Evolutionary conservation across 2,888 invertebrate genomes (phyloP).

Genomic region (Eledona agricola): DNA sequence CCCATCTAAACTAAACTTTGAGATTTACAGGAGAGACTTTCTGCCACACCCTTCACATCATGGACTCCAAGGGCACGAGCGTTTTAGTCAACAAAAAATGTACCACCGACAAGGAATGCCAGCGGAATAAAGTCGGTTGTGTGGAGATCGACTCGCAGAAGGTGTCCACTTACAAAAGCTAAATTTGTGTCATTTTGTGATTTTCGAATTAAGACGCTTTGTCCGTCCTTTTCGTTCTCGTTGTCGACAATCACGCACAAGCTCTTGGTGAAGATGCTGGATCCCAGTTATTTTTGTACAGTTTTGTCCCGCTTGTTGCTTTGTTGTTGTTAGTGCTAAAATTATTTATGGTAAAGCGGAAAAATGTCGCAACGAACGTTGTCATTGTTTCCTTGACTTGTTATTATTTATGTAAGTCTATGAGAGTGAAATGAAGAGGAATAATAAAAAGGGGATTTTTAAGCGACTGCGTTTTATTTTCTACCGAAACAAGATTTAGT

Average conservation of each 20-base stretch:
- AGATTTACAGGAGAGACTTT: slow-evolving; percentile 68
- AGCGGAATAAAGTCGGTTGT: slow-evolving; percentile 69
- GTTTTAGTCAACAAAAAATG: slow-evolving; percentile 73
- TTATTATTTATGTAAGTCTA: too few species aligned
- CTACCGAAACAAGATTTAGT: too few species aligned
- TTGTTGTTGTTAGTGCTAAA: too few species aligned
- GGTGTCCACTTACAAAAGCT: slow-evolving; percentile 62
- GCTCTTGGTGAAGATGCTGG: neutral
- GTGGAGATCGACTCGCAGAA: slow-evolving; percentile 70
- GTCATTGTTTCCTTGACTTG: too few species aligned
- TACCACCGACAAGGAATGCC: slow-evolving; percentile 69
- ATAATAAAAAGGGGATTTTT: too few species aligned
- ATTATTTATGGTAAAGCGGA: too few species aligned
- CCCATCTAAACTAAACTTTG: too few species aligned
- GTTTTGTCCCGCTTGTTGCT: slow-evolving; percentile 12
- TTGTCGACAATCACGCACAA: slow-evolving; percentile 30
- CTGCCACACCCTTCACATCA: slow-evolving; percentile 71
- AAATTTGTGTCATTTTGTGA: slow-evolving; percentile 5
- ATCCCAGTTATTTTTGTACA: slow-evolving; percentile 23
- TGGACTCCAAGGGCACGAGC: slow-evolving; percentile 71
- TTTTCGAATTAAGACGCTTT: slow-evolving; percentile 9
- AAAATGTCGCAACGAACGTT: too few species aligned
- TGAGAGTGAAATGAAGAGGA: too few species aligned
- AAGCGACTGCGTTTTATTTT: too few species aligned
- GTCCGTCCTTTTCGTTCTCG: slow-evolving; percentile 15